Conservation (phyloP, 35 echinoderm and acorn worm genomes). For the Holothuria glaberrima region DNA sequence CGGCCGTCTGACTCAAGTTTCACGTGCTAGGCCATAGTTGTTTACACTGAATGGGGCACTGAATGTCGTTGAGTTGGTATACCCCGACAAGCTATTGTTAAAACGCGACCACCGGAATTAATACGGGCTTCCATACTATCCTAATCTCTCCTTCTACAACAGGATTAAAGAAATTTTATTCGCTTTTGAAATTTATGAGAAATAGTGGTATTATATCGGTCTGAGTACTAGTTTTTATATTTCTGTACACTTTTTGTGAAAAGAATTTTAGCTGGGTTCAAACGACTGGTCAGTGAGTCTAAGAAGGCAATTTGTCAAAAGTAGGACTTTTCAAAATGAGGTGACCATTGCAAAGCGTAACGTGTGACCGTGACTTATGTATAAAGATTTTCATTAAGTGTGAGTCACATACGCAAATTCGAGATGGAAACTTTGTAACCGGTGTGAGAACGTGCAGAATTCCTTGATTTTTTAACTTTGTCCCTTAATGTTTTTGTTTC, state of each 20-base stretch:
- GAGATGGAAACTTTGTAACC: too few species aligned
- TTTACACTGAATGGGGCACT: conserved; percentile 25
- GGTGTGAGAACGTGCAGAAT: too few species aligned
- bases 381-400: too few species aligned
- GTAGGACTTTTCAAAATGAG: not conserved
- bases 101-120: conserved; percentile 40
- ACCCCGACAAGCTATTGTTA: conserved; percentile 20
- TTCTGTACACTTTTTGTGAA: not conserved
- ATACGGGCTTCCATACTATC: conserved; percentile 38
- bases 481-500: too few species aligned
- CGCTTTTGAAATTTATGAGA: conserved; percentile 15
- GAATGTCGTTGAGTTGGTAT: conserved; percentile 11
- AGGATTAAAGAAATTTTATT: conserved; percentile 35
- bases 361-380: too few species aligned
- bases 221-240: conserved; percentile 2
- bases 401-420: too few species aligned
- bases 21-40: conserved; percentile 10
- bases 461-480: too few species aligned
- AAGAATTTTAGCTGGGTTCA: not conserved
- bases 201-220: conserved; percentile 20
- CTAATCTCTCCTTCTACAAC: conserved; percentile 37
- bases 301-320: not conserved
- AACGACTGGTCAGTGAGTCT: conserved; percentile 19
- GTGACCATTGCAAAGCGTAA: not conserved
- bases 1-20: conserved; percentile 31